These are phyloP conservation scores for Leptodactylus fuscus DNA, from an alignment of 2,113 vertebrate species.

Conservation along the genomic window DNA sequence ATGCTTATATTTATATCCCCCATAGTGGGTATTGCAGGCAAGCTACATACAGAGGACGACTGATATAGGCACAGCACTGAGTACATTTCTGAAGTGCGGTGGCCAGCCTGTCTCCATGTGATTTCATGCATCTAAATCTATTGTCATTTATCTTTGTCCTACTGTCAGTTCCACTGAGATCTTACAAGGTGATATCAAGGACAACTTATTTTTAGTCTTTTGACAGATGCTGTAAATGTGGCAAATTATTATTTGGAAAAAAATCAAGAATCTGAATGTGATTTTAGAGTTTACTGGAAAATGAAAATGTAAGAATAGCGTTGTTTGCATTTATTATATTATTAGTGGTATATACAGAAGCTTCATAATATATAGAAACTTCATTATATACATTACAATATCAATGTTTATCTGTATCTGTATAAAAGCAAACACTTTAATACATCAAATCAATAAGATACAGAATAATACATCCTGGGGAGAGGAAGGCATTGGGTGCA, in stretches of 20 bases:
- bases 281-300: background rate
- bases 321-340: background rate
- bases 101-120: background rate
- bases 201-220: slow-evolving; percentile 19
- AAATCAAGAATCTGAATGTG: background rate
- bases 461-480: background rate
- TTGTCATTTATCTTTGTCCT: slow-evolving; percentile 50
- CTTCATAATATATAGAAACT: background rate
- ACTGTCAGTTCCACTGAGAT: background rate
- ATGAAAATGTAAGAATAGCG: background rate
- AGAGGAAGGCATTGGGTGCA: too few species aligned
- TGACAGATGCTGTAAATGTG: background rate
- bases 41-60: background rate
- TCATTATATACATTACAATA: too few species aligned
- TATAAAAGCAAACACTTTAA: background rate
- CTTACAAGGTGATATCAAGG: slow-evolving; percentile 44
- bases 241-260: background rate
- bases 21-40: background rate
- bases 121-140: slow-evolving; percentile 31
- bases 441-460: background rate
- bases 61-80: background rate
- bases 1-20: too few species aligned
- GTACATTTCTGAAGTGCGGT: background rate
- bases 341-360: background rate
- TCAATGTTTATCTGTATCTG: too few species aligned